Conservation (phyloP, 2,888 invertebrate genomes). For the Xylota sylvarum region DNA sequence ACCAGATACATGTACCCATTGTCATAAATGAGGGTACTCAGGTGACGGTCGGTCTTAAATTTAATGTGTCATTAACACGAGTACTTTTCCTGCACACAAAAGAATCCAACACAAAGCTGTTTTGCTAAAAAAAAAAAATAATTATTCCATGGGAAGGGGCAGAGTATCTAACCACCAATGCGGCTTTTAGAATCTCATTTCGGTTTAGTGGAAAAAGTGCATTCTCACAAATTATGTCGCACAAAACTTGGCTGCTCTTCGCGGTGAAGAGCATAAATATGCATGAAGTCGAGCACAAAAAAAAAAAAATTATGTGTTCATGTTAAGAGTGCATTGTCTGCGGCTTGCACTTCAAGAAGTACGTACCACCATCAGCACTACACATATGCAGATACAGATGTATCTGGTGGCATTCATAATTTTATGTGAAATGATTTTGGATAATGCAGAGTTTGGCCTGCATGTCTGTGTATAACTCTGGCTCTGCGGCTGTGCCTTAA, state of each 20-base stretch:
- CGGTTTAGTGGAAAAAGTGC: slow-evolving; percentile 11
- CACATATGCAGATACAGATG: slow-evolving; percentile 24
- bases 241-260: slow-evolving; percentile 46
- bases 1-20: slow-evolving; percentile 53
- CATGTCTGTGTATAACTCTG: neutral
- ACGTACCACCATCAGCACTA: neutral
- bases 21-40: slow-evolving; percentile 61
- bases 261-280: slow-evolving; percentile 58
- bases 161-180: slow-evolving; percentile 12
- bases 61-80: slow-evolving; percentile 75
- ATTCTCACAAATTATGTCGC: slow-evolving; percentile 62
- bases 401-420: slow-evolving; percentile 65
- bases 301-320: slow-evolving; percentile 38
- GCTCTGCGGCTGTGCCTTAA: slow-evolving; percentile 18
- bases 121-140: slow-evolving; percentile 32
- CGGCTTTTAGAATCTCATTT: neutral
- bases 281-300: slow-evolving; percentile 48
- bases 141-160: slow-evolving; percentile 8
- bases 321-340: slow-evolving; percentile 67
- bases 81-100: slow-evolving; percentile 5
- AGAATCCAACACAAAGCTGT: slow-evolving; percentile 37
- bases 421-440: slow-evolving; percentile 73
- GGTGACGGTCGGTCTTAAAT: slow-evolving; percentile 61
- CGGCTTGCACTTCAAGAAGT: slow-evolving; percentile 36
- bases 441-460: slow-evolving; percentile 46